Base-by-base conservation (phyloP, 1,140 invertebrate species). In the Drosophila murphyi region DNA sequence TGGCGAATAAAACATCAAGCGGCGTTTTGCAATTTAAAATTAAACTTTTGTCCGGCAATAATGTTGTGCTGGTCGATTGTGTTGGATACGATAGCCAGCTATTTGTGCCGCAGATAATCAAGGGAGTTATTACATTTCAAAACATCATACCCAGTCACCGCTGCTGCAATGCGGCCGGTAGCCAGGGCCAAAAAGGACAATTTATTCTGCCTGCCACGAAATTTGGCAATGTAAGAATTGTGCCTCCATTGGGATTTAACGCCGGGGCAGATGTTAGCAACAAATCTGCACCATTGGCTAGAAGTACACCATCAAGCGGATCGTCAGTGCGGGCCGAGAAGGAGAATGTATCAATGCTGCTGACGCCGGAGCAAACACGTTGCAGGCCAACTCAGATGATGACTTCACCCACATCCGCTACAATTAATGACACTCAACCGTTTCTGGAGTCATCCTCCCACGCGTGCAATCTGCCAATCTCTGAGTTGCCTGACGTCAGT, bases 51-150 rank as follows among this genome's bases (percentile, higher is more conserved):
- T 86, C 90, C 0, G 87, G 76, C 4, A 78, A 92, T n/a, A 89
- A 76, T 62, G 83, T 92, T 2, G 72, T 92, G 7, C 7, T 92
- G 47, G 75, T 92, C 3, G 78, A 91, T 0, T 78, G 72, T 20
- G 37, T 61, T 4, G 81, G 81, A 12, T 81, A 67, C 35, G 87
- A 91, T 31, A 70, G 72, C 4, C 90, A 92, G 51, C 68, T 92
- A 5, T 92, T 92, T 32, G 65, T 89, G 60, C 90, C 90, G 2
- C 76, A 80, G 8, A 92, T 92, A 32, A 55, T 89, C 5, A 78
- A 80, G 2, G 82, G 81, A 7, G 60, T 83, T 0, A 90, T 92
- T 8, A 78, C 68, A 34, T 72, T 92, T 2, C 80, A 81, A 34
- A 92, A 92, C 45, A 80, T 92, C 2, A 81, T 92, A 32, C 81